Evolutionary conservation across 2,113 vertebrate species (phyloP).

Genomic region (Urocitellus parryii): DNA sequence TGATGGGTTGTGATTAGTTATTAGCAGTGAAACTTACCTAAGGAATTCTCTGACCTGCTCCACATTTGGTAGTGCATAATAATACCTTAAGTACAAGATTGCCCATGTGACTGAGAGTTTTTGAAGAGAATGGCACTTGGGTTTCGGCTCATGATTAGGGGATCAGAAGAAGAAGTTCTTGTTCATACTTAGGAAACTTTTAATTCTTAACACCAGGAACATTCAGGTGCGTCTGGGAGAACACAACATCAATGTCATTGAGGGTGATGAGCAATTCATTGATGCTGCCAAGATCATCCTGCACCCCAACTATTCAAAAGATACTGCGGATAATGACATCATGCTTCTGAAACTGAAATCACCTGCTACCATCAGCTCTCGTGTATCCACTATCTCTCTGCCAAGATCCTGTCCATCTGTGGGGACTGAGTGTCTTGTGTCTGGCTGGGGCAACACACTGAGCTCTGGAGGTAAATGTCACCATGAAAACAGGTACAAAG

Average conservation of each 20-base stretch:
- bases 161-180: not conserved
- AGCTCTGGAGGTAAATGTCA: slow-evolving; percentile 81
- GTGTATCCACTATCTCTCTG: slow-evolving; percentile 85
- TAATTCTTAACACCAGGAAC: slow-evolving; percentile 3
- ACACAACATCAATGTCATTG: slow-evolving; percentile 45
- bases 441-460: slow-evolving; percentile 89
- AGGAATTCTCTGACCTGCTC: not conserved
- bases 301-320: slow-evolving; percentile 59
- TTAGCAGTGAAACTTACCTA: not conserved
- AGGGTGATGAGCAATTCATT: slow-evolving; percentile 80
- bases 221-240: slow-evolving; percentile 78
- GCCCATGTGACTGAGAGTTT: not conserved
- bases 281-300: slow-evolving; percentile 58
- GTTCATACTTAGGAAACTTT: not conserved
- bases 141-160: not conserved
- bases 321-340: slow-evolving; percentile 88
- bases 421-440: slow-evolving; percentile 86
- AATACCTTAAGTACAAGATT: not conserved
- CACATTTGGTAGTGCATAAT: rapidly evolving
- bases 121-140: too few species aligned
- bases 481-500: too few species aligned
- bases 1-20: not conserved
- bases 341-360: slow-evolving; percentile 90
- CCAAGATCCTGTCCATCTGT: slow-evolving; percentile 85
- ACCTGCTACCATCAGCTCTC: slow-evolving; percentile 85